phyloP scores from a whole-genome alignment of 2,113 vertebrate species.

The Pithys albifrons region DNA sequence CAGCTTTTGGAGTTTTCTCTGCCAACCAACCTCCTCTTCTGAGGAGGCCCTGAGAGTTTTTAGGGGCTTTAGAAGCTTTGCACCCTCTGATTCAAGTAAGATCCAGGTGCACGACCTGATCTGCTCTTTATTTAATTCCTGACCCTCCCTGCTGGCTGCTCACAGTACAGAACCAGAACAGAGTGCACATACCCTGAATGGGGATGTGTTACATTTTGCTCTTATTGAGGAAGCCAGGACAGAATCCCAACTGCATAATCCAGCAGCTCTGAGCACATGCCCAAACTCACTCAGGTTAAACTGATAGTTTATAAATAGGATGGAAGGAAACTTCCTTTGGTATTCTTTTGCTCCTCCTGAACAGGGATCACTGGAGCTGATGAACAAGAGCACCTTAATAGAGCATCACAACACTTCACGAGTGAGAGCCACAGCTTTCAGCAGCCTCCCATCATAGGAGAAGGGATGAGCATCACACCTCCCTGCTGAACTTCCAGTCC shows the following conservation, averaged over 20 bases:
- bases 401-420: neutral
- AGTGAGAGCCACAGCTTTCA: neutral
- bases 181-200: neutral
- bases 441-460: neutral
- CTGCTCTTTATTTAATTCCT: neutral
- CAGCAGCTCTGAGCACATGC: neutral
- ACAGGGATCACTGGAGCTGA: accelerated
- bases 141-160: neutral
- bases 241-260: neutral
- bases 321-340: neutral
- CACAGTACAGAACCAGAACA: neutral
- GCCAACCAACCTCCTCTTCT: neutral
- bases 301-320: neutral
- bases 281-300: neutral
- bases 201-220: neutral
- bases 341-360: neutral
- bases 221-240: neutral
- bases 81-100: neutral
- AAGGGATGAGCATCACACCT: neutral
- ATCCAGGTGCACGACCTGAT: neutral
- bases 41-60: neutral
- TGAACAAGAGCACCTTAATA: neutral
- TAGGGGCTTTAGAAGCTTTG: neutral
- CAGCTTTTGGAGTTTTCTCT: neutral
- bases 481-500: neutral